These are phyloP conservation scores for Turritopsis rubra DNA, from an alignment of 30 jellyfish, hydroid and myxozoan species.

Conservation along the genomic window DNA sequence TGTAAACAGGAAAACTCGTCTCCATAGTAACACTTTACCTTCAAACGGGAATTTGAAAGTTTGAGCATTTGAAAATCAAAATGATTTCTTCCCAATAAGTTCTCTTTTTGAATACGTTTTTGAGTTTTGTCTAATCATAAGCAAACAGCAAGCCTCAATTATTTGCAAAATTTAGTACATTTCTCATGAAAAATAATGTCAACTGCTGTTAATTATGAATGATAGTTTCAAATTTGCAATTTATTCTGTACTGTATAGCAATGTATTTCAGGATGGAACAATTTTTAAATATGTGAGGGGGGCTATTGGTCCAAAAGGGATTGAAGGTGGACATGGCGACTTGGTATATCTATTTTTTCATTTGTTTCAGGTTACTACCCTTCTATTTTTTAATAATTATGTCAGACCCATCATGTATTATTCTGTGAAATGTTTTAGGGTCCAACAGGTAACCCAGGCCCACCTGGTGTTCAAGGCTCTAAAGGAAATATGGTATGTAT, in stretches of 20 bases:
- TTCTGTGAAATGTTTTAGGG: constrained; percentile 4
- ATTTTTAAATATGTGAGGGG: neutral
- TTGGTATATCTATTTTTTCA: neutral
- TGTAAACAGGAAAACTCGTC: too few species aligned
- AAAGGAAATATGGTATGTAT: constrained; percentile 11
- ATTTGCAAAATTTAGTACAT: too few species aligned
- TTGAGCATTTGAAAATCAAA: neutral
- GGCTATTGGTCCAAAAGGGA: constrained; percentile 7
- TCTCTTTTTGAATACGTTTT: too few species aligned
- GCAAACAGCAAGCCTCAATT: too few species aligned
- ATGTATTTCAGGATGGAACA: neutral
- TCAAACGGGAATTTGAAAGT: neutral
- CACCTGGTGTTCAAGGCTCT: neutral
- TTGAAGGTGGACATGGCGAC: neutral
- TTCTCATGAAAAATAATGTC: neutral
- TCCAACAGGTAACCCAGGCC: neutral
- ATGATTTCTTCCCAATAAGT: neutral
- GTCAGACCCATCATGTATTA: neutral
- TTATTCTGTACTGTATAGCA: neutral
- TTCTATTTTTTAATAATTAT: neutral
- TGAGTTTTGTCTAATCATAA: too few species aligned
- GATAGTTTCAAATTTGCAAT: too few species aligned
- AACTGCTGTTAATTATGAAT: too few species aligned
- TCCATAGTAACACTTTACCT: too few species aligned
- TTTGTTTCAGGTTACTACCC: neutral